These are phyloP conservation scores for Gymnoscopelus microlampas DNA, from an alignment of 2,797 vertebrate genomes.

Conservation along the genomic window DNA sequence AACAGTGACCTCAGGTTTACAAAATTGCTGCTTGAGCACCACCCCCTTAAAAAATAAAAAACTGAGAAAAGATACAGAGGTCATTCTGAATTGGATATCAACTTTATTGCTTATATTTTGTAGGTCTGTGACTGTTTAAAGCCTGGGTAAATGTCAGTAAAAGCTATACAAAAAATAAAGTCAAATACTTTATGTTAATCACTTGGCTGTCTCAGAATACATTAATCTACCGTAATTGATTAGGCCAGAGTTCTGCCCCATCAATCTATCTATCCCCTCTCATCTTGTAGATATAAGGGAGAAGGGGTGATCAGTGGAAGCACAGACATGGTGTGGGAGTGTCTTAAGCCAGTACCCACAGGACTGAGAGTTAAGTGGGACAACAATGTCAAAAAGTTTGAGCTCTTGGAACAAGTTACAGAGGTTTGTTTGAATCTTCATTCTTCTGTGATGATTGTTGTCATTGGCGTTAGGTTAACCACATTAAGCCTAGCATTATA, in stretches of 20 bases:
- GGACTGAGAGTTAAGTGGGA: slow-evolving; percentile 92
- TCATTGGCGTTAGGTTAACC: not conserved
- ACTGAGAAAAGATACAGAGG: not conserved
- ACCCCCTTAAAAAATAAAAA: no score
- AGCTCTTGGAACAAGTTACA: slow-evolving; percentile 85
- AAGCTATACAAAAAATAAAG: not conserved
- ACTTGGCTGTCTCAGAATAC: slow-evolving; percentile 1
- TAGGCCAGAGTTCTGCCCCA: not conserved
- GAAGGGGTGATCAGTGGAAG: slow-evolving; percentile 84
- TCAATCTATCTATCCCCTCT: not conserved
- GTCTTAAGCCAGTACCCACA: slow-evolving; percentile 86
- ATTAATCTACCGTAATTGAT: slow-evolving; percentile 2
- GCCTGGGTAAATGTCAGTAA: not conserved
- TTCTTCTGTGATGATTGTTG: not conserved
- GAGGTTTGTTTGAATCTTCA: slow-evolving; percentile 77
- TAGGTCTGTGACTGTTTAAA: not conserved
- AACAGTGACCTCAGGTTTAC: no score
- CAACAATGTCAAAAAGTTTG: slow-evolving; percentile 88
- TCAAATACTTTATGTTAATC: not conserved
- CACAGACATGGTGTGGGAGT: slow-evolving; percentile 87
- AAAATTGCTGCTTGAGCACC: no score
- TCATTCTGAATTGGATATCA: not conserved
- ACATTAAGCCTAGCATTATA: no score
- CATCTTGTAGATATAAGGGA: slow-evolving; percentile 85
- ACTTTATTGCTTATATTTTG: not conserved